Percentiles rank a stretch among this genome's conserved stretches.
Conservation (phyloP, 2,797 vertebrate species). For the Poeciliopsis turneri region DNA sequence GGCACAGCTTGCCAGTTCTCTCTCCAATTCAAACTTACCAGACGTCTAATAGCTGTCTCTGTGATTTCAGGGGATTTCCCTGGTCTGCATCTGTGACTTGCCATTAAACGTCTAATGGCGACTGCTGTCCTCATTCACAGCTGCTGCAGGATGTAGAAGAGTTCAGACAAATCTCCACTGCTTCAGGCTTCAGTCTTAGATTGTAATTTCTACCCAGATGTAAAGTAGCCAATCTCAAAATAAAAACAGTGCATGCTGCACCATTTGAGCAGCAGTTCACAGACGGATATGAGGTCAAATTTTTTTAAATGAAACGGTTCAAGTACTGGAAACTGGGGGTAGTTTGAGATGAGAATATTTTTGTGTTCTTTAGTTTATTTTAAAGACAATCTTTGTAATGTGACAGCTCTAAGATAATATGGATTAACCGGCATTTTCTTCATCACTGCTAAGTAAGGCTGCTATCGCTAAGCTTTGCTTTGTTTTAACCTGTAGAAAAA, state of each 20-base stretch:
- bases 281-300: conserved; percentile 3
- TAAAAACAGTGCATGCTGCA: background rate
- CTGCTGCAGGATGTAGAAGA: conserved; percentile 12
- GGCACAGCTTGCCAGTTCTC: conserved; percentile 61
- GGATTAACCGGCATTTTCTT: background rate
- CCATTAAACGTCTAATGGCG: conserved; percentile 35
- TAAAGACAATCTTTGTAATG: background rate
- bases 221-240: conserved; percentile 11
- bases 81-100: conserved; percentile 54
- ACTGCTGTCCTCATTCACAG: conserved; percentile 39
- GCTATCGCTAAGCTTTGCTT: background rate
- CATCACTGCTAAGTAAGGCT: background rate
- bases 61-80: conserved; percentile 65
- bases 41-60: conserved; percentile 69
- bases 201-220: background rate
- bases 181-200: conserved; percentile 5
- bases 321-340: background rate
- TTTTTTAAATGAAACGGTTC: conserved; percentile 10
- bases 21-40: conserved; percentile 61
- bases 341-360: background rate
- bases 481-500: background rate
- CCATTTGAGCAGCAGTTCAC: background rate
- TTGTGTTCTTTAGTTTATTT: background rate
- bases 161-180: background rate
- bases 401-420: background rate